Evolutionary conservation across 1,140 invertebrate species (phyloP).

Genomic region (Danaus plexippus): DNA sequence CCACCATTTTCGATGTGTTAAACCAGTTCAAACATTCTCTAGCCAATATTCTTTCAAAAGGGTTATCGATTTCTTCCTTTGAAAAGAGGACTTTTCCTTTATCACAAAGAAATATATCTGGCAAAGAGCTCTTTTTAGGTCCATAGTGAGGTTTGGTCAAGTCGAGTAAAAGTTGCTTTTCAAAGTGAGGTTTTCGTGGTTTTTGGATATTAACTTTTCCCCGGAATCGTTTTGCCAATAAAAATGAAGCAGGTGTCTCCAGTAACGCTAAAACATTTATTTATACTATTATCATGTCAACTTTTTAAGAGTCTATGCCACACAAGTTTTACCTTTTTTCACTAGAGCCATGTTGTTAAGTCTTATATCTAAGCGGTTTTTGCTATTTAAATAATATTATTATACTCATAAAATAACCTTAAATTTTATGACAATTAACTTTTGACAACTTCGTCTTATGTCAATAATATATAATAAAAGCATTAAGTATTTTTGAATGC

Average conservation of each 20-base stretch:
- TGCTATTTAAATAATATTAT: too few relatives aligned
- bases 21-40: constrained; percentile 79
- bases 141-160: constrained; percentile 75
- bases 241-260: constrained; percentile 49
- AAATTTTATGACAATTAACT: too few relatives aligned
- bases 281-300: constrained; percentile 22
- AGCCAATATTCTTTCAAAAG: constrained; percentile 79
- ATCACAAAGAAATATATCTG: constrained; percentile 43
- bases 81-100: constrained; percentile 18
- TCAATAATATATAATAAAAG: too few relatives aligned
- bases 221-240: constrained; percentile 76
- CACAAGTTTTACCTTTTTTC: constrained; percentile 12
- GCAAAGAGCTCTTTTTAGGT: constrained; percentile 48
- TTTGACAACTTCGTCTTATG: too few relatives aligned
- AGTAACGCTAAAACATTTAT: constrained; percentile 57
- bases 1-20: constrained; percentile 78
- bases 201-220: constrained; percentile 83
- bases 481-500: too few relatives aligned
- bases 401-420: too few relatives aligned
- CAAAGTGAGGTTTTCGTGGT: constrained; percentile 77
- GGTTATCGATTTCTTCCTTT: constrained; percentile 69
- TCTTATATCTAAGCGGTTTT: neutral
- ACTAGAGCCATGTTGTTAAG: constrained; percentile 12
- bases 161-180: constrained; percentile 74
- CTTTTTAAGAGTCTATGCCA: constrained; percentile 31